Evolutionary conservation across 2,113 vertebrate genomes (phyloP).

Genomic region (Carettochelys insculpta): DNA sequence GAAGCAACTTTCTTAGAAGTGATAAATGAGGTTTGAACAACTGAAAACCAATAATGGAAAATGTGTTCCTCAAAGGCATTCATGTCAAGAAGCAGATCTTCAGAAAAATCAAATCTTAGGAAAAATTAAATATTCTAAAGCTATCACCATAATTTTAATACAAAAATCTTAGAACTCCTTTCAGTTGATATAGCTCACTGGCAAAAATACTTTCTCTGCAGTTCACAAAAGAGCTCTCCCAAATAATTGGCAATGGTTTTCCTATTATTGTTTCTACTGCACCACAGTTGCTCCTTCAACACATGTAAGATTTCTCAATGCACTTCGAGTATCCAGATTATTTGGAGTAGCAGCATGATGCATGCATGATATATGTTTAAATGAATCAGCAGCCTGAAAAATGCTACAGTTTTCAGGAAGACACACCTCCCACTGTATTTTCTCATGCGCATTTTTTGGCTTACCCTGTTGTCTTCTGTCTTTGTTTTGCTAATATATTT

Average conservation of each 20-base stretch:
- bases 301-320: neutral
- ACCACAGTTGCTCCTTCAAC: neutral
- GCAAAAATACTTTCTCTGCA: neutral
- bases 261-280: neutral
- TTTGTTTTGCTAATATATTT: neutral
- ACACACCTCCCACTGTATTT: neutral
- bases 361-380: too few species aligned
- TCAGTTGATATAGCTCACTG: neutral
- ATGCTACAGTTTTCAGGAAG: neutral
- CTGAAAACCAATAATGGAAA: neutral
- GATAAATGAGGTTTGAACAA: neutral
- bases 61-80: neutral
- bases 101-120: neutral
- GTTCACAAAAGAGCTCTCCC: neutral
- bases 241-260: neutral
- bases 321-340: neutral
- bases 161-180: neutral
- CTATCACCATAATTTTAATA: neutral
- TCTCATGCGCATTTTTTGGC: neutral
- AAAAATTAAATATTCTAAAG: neutral
- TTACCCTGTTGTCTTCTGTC: neutral
- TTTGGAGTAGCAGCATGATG: neutral
- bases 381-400: neutral
- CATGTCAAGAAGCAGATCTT: neutral
- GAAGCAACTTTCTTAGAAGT: neutral